Conservation (phyloP, 2,797 vertebrate genomes). For the Austrolebias charrua region DNA sequence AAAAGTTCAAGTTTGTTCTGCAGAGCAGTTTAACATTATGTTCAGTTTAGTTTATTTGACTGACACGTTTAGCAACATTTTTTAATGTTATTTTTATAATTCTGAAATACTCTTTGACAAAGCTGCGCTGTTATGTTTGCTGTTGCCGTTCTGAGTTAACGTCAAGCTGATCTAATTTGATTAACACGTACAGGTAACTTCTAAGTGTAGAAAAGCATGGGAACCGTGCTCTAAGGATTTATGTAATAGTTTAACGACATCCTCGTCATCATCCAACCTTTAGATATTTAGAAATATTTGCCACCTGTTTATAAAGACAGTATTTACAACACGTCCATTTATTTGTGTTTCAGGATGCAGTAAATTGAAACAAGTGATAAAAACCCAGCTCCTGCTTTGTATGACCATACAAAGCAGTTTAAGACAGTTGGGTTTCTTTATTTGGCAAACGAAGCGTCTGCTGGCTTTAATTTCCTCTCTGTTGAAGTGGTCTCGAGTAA, state of each 20-base stretch:
- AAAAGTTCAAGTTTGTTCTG: not conserved
- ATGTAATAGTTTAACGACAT: too few species aligned
- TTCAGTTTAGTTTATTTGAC: slow-evolving; percentile 6
- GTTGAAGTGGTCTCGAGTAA: not conserved
- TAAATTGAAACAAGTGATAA: too few species aligned
- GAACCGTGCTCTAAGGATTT: too few species aligned
- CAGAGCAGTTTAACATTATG: not conserved
- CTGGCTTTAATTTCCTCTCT: not conserved
- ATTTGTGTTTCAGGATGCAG: too few species aligned
- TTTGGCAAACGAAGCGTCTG: slow-evolving; percentile 18
- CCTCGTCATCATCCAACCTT: too few species aligned
- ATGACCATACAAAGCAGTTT: not conserved
- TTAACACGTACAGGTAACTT: slow-evolving; percentile 15
- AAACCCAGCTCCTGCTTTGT: not conserved
- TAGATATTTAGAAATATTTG: too few species aligned
- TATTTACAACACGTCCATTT: too few species aligned
- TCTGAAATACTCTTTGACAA: not conserved
- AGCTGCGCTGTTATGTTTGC: slow-evolving; percentile 1
- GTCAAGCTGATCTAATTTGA: slow-evolving; percentile 12
- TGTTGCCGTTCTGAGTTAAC: slow-evolving; percentile 11
- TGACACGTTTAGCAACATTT: not conserved
- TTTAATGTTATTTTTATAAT: too few species aligned
- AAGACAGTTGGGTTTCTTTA: not conserved
- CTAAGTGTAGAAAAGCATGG: too few species aligned
- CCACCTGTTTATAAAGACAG: too few species aligned